A percentile compares a stretch with the other conserved stretches of the same genome.
phyloP scores from a whole-genome alignment of 2,113 vertebrate genomes.

The Sinocyclocheilus anshuiensis region DNA sequence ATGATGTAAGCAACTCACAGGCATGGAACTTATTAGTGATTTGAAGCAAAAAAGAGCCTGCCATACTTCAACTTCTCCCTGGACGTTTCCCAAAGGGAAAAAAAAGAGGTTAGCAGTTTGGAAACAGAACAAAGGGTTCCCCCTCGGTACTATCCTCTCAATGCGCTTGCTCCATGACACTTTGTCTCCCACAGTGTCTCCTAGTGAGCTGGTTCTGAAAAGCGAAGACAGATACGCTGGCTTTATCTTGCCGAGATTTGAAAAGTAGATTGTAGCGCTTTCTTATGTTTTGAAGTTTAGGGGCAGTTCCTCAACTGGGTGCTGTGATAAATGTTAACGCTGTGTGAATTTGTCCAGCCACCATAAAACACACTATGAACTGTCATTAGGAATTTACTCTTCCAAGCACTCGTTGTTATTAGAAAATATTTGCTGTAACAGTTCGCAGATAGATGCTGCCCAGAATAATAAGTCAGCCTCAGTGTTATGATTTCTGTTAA shows the following conservation, averaged over 20 bases:
- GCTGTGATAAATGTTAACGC: slow-evolving; percentile 82
- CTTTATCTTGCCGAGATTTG: slow-evolving; percentile 77
- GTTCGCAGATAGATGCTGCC: slow-evolving; percentile 49
- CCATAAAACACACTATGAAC: slow-evolving; percentile 72
- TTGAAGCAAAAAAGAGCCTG: slow-evolving; percentile 67
- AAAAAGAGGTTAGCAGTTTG: slow-evolving; percentile 69
- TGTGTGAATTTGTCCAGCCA: slow-evolving; percentile 76
- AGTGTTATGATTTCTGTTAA: slow-evolving; percentile 62
- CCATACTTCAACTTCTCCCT: slow-evolving; percentile 76
- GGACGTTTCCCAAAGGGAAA: slow-evolving; percentile 73
- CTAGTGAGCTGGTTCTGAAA: slow-evolving; percentile 74
- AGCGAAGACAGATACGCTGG: slow-evolving; percentile 79
- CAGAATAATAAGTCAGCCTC: slow-evolving; percentile 59
- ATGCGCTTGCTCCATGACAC: slow-evolving; percentile 71
- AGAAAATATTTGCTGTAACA: slow-evolving; percentile 57
- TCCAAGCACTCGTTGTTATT: slow-evolving; percentile 59
- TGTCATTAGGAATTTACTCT: slow-evolving; percentile 61
- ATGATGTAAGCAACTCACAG: slow-evolving; percentile 82
- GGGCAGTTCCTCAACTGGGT: slow-evolving; percentile 71
- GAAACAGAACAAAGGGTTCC: slow-evolving; percentile 80
- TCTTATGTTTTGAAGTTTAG: slow-evolving; percentile 66
- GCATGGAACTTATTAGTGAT: slow-evolving; percentile 82
- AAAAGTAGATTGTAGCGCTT: slow-evolving; percentile 74
- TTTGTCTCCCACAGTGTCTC: slow-evolving; percentile 79
- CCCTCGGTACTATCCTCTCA: slow-evolving; percentile 70